phyloP scores from a whole-genome alignment of 2,888 invertebrate genomes.

The Argyra leucocephala region DNA sequence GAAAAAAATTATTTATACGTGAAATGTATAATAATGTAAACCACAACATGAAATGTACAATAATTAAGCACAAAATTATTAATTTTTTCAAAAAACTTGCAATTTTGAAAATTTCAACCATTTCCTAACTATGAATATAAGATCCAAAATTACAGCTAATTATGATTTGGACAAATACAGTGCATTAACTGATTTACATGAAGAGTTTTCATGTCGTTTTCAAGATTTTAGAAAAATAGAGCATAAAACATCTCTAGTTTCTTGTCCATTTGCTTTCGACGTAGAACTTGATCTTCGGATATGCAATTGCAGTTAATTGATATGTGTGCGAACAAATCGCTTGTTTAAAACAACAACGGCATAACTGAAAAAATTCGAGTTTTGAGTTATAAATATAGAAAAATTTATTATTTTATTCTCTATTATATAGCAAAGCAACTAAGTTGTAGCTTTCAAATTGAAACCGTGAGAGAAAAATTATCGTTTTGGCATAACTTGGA shows the following conservation, averaged over 20 bases:
- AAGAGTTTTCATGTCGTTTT: background rate
- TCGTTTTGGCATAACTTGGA: too few relatives aligned
- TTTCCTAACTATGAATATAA: background rate
- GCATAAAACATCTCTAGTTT: slow-evolving; percentile 1
- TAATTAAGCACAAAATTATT: background rate
- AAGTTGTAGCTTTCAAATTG: too few relatives aligned
- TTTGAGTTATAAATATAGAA: too few relatives aligned
- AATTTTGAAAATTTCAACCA: background rate
- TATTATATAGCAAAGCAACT: too few relatives aligned
- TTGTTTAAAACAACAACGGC: too few relatives aligned
- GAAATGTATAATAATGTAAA: too few relatives aligned
- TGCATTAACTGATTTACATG: background rate
- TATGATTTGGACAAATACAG: background rate
- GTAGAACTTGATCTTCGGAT: too few relatives aligned
- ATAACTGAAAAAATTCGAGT: too few relatives aligned
- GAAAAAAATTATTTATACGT: background rate
- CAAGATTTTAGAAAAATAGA: background rate
- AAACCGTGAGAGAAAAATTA: too few relatives aligned
- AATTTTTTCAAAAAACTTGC: background rate
- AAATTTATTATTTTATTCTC: too few relatives aligned
- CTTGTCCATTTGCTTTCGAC: background rate
- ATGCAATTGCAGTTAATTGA: slow-evolving; percentile 10
- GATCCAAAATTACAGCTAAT: background rate
- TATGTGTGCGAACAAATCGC: too few relatives aligned
- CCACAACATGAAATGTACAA: too few relatives aligned